Evolutionary conservation across 1,140 invertebrate genomes (phyloP), one percentile per base, ranked within the genome.

Genomic region (Oryctes rhinoceros): DNA sequence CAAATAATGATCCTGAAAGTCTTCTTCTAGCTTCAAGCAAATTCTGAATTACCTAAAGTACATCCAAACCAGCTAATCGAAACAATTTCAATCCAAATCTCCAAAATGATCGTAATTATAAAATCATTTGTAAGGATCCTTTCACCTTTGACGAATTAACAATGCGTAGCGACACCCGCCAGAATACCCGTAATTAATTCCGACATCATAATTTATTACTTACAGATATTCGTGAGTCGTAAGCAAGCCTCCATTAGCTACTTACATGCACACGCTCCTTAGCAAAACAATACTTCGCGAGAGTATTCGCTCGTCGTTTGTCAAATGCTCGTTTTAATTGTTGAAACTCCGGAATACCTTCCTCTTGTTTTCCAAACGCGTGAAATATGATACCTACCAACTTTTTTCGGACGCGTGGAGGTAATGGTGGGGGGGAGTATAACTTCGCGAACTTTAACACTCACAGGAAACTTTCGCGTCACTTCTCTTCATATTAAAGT

Each of bases 401-500:
- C 18, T 71, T 71, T 71, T n/a, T 71, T 71, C 65, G 65, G 7
- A 44, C 39, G 39, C 1, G 39, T 44, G 39, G 39, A 10, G 5
- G 9, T 10, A 10, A 59, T 15, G 15, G 18, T 59, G 10, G 65
- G 35, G 35, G n/a, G 62, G n/a, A 3, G 18, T 71, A 9, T 35
- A 71, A 71, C 65, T 71, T 71, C 24, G 65, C 65, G 24, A 71
- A 71, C 65, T 71, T 71, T 59, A 59, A 18, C 53, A 59, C 15
- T 59, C 65, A 71, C 24, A 10, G 13, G 3, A 1, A 37, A 37
- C 24, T 71, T 71, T 71, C 65, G 20, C 65, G 24, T 71, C 65
- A 71, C 65, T 37, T 30, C 65, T 71, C 65, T 37, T 71, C 65
- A 71, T 37, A 71, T 71, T 71, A 37, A 71, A 71, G 65, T 71